Percentiles rank a stretch among this genome's conserved stretches.
These are phyloP conservation scores for Eupithecia tripunctaria DNA, from an alignment of 2,888 invertebrate genomes.

Conservation along the genomic window DNA sequence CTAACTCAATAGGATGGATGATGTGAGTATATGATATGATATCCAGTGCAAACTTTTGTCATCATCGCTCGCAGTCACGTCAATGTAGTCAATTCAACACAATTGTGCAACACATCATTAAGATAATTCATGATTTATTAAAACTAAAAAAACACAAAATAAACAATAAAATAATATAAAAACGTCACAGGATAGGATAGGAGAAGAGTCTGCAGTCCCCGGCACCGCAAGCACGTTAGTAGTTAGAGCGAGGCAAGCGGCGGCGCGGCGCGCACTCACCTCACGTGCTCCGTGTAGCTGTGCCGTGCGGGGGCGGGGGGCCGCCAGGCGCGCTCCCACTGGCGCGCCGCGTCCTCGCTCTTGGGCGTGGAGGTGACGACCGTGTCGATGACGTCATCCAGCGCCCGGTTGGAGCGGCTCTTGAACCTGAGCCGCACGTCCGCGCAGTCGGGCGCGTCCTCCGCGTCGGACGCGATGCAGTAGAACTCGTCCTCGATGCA, in stretches of 20 bases:
- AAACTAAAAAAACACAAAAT: constrained; percentile 28
- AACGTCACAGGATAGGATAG: constrained; percentile 12
- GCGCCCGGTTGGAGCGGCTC: constrained; percentile 62
- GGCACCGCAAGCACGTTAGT: constrained; percentile 55
- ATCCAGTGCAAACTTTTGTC: background rate
- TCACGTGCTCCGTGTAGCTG: constrained; percentile 70
- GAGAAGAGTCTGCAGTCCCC: constrained; percentile 35
- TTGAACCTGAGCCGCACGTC: constrained; percentile 67
- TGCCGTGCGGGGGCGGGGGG: constrained; percentile 53
- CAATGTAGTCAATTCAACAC: constrained; percentile 13
- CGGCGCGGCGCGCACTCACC: constrained; percentile 63
- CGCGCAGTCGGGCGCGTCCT: constrained; percentile 57
- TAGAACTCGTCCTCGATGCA: constrained; percentile 80
- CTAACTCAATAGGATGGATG: background rate
- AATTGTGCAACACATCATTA: background rate
- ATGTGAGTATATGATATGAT: background rate
- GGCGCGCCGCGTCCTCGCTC: constrained; percentile 35
- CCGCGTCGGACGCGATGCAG: constrained; percentile 70
- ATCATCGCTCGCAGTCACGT: background rate
- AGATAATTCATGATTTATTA: background rate
- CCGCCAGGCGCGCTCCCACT: background rate
- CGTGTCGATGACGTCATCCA: constrained; percentile 50
- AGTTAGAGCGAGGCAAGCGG: constrained; percentile 46
- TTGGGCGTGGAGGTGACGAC: constrained; percentile 68
- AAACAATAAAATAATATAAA: constrained; percentile 22